Conservation (phyloP, 1,140 invertebrate species). For the Maconellicoccus hirsutus region DNA sequence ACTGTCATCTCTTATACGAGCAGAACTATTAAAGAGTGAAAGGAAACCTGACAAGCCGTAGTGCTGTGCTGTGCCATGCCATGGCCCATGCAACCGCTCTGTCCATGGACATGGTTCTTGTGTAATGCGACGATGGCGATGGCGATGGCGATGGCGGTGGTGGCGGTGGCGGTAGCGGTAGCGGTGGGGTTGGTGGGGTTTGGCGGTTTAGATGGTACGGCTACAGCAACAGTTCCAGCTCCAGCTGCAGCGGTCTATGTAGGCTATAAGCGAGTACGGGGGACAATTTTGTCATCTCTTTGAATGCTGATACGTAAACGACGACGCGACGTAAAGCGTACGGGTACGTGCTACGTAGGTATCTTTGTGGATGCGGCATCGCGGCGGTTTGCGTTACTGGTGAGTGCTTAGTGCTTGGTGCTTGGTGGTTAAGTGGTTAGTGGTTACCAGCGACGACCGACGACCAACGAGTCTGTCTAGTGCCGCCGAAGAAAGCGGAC, state of each 20-base stretch:
- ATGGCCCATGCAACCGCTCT: constrained; percentile 13
- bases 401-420: neutral
- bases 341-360: too few relatives aligned
- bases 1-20: neutral
- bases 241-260: too few relatives aligned
- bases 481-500: constrained; percentile 17
- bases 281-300: neutral
- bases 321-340: too few relatives aligned
- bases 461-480: neutral
- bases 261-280: too few relatives aligned
- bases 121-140: neutral
- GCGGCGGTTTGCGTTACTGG: neutral
- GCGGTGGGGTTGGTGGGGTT: too few relatives aligned
- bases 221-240: too few relatives aligned
- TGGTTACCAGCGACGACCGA: neutral
- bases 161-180: too few relatives aligned
- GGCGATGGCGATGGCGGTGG: too few relatives aligned
- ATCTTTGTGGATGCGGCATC: neutral
- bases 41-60: constrained; percentile 19
- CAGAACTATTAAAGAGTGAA: constrained; percentile 20
- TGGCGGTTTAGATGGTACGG: neutral
- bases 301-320: too few relatives aligned
- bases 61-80: too few relatives aligned
- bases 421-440: neutral
- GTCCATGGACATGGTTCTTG: neutral